Evolutionary conservation across 2,888 invertebrate genomes (phyloP), one percentile per base, ranked within the genome.

Genomic region (Crioceris asparagi): DNA sequence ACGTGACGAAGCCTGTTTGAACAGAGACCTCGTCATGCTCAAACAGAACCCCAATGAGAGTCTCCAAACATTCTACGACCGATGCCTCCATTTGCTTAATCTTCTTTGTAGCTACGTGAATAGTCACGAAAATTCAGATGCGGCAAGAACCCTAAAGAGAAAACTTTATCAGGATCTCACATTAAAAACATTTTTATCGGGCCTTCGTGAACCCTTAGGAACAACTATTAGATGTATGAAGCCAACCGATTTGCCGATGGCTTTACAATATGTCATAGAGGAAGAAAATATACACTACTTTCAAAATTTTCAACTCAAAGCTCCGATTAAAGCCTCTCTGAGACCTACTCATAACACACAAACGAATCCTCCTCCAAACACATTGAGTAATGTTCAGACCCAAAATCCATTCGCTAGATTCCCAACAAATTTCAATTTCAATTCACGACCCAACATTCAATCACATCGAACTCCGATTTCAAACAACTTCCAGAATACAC

Each of bases 1-100:
- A 36, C 19, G 44, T 8, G 43, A 47, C 29, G 45, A 47, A 32
- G 38, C 38, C 27, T 45, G 39, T 19, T 29, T 45, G 12, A 45
- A 47, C 35, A 23, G 40, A 34, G 46, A 46, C 37, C 27, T 45
- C 12, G 38, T 43, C n/a, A 35, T 41, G 35, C 10, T 46, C 18
- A 35, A 29, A 36, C 46, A 47, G 40, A 18, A 25, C 30, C 14
- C 32, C 12, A 31, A 36, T 25, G 47, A 46, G 36, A 41, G 29
- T 26, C 41, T 41, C 12, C 41, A 46, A 39, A 36, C 46, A 34
- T 47, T 44, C 33, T 43, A 36, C 29, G 41, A 47, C 17, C 16
- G 41, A 18, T 21, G 21, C 31, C 26, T 36, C 21, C 17, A 43
- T 23, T 38, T 39, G 11, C 16, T 44, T 5, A 44, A 47, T 34